These are phyloP conservation scores for Tetramorium simillimum DNA, from an alignment of 1,140 invertebrate species.

Conservation along the genomic window DNA sequence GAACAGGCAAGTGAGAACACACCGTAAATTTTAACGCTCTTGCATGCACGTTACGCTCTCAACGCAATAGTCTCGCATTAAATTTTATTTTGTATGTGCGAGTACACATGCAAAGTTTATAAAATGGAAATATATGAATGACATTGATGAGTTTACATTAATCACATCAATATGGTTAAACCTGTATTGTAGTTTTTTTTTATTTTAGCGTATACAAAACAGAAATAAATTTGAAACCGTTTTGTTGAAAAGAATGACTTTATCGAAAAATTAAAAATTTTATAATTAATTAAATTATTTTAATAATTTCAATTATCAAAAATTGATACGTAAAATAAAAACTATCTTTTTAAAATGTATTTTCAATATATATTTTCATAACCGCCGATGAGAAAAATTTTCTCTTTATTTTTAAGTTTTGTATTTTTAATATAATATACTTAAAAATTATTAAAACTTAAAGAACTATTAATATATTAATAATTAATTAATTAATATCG, in stretches of 20 bases:
- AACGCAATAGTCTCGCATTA: neutral
- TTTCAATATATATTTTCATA: neutral
- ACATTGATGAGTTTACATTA: neutral
- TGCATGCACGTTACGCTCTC: neutral
- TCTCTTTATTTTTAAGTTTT: neutral
- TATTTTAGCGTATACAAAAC: neutral
- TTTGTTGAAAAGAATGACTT: neutral
- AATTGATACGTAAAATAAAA: too few species aligned
- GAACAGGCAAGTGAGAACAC: neutral
- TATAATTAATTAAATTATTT: neutral
- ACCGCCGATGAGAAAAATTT: neutral
- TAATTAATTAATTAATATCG: too few species aligned
- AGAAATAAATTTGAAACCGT: neutral
- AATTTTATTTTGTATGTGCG: slow-evolving; percentile 1
- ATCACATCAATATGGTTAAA: neutral
- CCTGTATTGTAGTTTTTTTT: neutral
- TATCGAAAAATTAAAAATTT: neutral
- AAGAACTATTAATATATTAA: neutral
- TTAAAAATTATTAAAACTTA: too few species aligned
- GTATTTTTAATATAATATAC: too few species aligned
- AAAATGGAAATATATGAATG: neutral
- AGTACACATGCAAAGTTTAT: neutral
- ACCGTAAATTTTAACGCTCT: slow-evolving; percentile 29
- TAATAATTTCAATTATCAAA: neutral
- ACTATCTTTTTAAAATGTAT: neutral